phyloP scores from a whole-genome alignment of 2,888 invertebrate species.

The Caenorhabditis sinica region DNA sequence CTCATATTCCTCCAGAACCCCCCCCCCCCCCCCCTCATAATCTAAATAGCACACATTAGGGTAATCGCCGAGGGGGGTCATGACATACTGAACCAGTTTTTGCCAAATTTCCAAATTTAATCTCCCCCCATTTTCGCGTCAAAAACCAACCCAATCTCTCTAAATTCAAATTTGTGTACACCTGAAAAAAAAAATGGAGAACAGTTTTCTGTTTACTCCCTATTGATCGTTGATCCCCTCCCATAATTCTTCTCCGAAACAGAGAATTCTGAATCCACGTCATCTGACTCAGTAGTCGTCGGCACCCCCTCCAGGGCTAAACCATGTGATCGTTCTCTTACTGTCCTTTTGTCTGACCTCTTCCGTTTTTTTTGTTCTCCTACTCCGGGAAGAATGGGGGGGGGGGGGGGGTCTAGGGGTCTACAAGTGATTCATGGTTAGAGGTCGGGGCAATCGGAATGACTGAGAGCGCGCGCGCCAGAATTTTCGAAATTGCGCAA shows the following conservation, averaged over 20 bases:
- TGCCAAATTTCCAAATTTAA: not conserved
- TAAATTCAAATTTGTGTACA: not conserved
- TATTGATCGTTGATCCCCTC: slow-evolving; percentile 7
- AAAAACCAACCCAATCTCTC: not conserved
- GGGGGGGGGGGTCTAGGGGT: too few relatives aligned
- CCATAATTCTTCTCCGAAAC: not conserved
- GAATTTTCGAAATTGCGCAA: slow-evolving; percentile 52
- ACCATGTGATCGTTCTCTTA: slow-evolving; percentile 23
- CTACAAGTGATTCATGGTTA: slow-evolving; percentile 41
- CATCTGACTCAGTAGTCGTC: slow-evolving; percentile 3
- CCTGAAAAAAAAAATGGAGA: not conserved
- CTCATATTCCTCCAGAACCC: not conserved
- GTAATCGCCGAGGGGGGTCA: too few relatives aligned
- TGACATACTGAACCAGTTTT: slow-evolving; percentile 7
- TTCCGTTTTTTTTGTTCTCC: slow-evolving; percentile 36
- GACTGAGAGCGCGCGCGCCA: slow-evolving; percentile 11
- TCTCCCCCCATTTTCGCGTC: not conserved
- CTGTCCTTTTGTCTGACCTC: slow-evolving; percentile 13
- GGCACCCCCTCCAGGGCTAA: not conserved
- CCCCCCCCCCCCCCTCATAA: not conserved
- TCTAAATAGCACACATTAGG: too few relatives aligned
- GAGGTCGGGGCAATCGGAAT: slow-evolving; percentile 27
- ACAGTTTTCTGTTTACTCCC: not conserved
- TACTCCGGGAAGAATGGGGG: too few relatives aligned
- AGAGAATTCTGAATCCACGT: slow-evolving; percentile 2